These are phyloP conservation scores for Myotis lucifugus DNA, from an alignment of 2,113 vertebrate genomes.

Conservation along the genomic window DNA sequence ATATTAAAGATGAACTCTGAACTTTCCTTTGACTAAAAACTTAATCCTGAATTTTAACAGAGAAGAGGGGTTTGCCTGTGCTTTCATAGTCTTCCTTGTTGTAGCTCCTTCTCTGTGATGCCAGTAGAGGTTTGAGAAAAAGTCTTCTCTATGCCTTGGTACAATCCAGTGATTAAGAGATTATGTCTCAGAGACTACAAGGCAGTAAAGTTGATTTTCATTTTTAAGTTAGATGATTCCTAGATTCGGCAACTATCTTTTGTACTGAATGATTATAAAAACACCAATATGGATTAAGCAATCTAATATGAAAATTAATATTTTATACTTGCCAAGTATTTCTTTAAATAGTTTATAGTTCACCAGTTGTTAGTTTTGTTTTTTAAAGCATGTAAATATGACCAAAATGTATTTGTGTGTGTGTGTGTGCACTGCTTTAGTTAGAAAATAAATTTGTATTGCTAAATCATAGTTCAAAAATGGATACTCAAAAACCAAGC, in stretches of 20 bases:
- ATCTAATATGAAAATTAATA: neutral
- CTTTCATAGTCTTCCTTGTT: neutral
- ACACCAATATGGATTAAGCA: neutral
- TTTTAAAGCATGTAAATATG: conserved; percentile 55
- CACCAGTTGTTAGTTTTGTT: neutral
- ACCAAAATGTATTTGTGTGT: conserved; percentile 66
- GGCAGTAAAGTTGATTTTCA: neutral
- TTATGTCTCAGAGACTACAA: neutral
- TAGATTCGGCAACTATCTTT: neutral
- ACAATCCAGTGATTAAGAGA: neutral
- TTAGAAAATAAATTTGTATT: neutral
- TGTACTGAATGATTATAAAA: neutral
- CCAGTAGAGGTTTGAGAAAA: neutral
- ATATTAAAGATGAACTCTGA: neutral
- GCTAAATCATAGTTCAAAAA: neutral
- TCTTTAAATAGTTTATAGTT: neutral
- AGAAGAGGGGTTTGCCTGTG: neutral
- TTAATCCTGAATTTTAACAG: neutral
- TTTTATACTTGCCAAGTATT: neutral
- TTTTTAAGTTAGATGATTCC: neutral
- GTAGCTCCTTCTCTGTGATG: neutral
- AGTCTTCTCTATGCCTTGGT: neutral
- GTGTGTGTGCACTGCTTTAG: neutral
- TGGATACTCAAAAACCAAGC: neutral
- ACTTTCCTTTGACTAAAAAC: neutral